Evolutionary conservation across 2,113 vertebrate genomes (phyloP).

Genomic region (Pontoporia blainvillei): DNA sequence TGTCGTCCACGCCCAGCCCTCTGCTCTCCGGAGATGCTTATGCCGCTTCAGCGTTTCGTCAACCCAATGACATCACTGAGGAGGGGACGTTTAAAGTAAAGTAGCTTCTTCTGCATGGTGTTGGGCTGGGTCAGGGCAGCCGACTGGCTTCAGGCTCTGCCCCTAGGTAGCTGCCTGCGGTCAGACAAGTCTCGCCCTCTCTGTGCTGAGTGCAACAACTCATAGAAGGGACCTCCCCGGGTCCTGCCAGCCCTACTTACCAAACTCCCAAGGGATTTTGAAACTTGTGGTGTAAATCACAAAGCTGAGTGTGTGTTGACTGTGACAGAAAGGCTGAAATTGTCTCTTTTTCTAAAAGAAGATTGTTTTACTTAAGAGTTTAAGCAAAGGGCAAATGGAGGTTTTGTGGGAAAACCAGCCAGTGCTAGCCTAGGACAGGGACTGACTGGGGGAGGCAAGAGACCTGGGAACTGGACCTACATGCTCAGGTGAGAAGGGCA

Average conservation of each 20-base stretch:
- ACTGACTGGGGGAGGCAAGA: background rate
- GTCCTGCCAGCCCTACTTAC: background rate
- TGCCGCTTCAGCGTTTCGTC: rapidly evolving
- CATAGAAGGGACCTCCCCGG: background rate
- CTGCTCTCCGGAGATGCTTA: background rate
- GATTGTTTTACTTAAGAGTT: background rate
- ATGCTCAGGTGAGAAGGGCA: background rate
- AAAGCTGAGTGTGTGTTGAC: background rate
- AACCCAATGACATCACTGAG: rapidly evolving
- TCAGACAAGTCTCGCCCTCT: background rate
- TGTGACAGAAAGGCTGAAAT: background rate
- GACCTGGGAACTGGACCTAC: background rate
- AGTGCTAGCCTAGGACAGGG: background rate
- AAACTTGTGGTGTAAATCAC: background rate
- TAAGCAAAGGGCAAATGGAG: background rate
- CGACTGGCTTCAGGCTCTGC: background rate
- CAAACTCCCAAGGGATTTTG: background rate
- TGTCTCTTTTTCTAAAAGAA: background rate
- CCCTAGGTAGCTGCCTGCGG: rapidly evolving
- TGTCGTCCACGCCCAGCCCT: background rate
- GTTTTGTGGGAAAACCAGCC: background rate
- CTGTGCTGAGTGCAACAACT: background rate
- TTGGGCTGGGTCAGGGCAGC: too few species aligned
- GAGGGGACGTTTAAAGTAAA: too few species aligned
- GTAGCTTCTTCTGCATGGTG: rapidly evolving